Evolutionary conservation across 2,888 invertebrate species (phyloP).

Genomic region (Blastobasis adustella): DNA sequence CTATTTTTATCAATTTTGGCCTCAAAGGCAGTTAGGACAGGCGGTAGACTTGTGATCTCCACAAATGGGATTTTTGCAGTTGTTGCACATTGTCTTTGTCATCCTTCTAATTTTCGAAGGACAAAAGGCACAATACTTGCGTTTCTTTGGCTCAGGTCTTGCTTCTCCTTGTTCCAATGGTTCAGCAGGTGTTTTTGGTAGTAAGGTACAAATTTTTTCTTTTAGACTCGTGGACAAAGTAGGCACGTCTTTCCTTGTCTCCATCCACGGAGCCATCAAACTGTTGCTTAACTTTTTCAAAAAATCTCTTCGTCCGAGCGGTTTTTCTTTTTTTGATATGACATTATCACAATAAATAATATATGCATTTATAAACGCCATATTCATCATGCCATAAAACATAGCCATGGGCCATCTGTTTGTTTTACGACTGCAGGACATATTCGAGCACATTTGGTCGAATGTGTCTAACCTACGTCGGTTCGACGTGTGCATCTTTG

Average conservation of each 20-base stretch:
- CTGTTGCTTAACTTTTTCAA: conserved; percentile 12
- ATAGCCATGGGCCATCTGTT: conserved; percentile 10
- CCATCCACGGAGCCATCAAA: conserved; percentile 13
- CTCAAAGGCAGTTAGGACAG: background rate
- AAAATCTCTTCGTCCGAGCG: conserved; percentile 8
- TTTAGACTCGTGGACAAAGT: background rate
- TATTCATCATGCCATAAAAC: background rate
- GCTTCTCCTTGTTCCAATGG: background rate
- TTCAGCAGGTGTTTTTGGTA: background rate
- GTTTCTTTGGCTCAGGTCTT: background rate
- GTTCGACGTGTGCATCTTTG: no score
- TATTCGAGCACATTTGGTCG: conserved; percentile 7
- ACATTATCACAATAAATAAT: background rate
- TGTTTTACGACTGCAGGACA: conserved; percentile 9
- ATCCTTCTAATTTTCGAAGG: background rate
- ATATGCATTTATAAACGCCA: conserved; percentile 5
- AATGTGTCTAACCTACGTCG: conserved; percentile 1
- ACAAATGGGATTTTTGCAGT: background rate
- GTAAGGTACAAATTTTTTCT: background rate
- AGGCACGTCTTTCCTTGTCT: conserved; percentile 5
- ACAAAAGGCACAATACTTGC: background rate
- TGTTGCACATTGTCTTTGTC: background rate
- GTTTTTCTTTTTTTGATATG: conserved; percentile 3
- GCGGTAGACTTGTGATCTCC: background rate
- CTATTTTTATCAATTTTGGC: no score